These are phyloP conservation scores for Sinopyrophorus schimmeli DNA, from an alignment of 2,888 invertebrate species.

Conservation along the genomic window DNA sequence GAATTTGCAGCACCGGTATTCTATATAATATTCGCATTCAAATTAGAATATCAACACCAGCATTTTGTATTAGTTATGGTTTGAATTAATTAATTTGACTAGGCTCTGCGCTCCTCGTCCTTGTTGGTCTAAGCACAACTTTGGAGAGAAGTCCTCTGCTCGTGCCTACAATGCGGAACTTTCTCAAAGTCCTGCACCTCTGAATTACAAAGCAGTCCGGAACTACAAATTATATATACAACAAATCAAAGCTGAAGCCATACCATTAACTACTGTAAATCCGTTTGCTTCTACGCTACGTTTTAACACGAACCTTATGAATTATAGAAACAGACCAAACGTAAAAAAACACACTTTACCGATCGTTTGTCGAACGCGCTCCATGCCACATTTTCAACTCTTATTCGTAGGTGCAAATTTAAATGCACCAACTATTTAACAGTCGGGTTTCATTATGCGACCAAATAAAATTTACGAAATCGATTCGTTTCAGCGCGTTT, in stretches of 20 bases:
- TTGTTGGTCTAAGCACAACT: constrained; percentile 20
- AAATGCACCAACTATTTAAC: too few relatives aligned
- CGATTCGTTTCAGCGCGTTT: too few relatives aligned
- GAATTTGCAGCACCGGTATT: too few relatives aligned
- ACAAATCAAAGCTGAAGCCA: constrained; percentile 34
- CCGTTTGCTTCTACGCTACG: constrained; percentile 18
- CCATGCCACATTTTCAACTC: too few relatives aligned
- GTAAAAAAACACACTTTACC: too few relatives aligned
- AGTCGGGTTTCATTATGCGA: too few relatives aligned
- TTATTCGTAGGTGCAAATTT: too few relatives aligned
- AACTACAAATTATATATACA: constrained; percentile 36
- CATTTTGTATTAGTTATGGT: constrained; percentile 21
- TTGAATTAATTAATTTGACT: constrained; percentile 29
- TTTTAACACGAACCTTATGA: too few relatives aligned
- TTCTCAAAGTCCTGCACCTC: constrained; percentile 32
- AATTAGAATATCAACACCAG: constrained; percentile 12
- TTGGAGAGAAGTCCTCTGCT: constrained; percentile 23
- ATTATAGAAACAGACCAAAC: too few relatives aligned
- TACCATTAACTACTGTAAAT: constrained; percentile 28
- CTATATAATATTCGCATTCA: too few relatives aligned
- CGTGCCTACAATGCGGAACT: constrained; percentile 30
- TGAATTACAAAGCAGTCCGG: constrained; percentile 33
- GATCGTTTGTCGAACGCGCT: too few relatives aligned
- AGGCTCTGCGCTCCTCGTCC: constrained; percentile 15
- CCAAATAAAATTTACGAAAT: too few relatives aligned